A percentile compares a stretch with the other conserved stretches of the same genome.
Evolutionary conservation across 1,140 invertebrate species (phyloP).

Genomic region (Potamilus streckersoni): DNA sequence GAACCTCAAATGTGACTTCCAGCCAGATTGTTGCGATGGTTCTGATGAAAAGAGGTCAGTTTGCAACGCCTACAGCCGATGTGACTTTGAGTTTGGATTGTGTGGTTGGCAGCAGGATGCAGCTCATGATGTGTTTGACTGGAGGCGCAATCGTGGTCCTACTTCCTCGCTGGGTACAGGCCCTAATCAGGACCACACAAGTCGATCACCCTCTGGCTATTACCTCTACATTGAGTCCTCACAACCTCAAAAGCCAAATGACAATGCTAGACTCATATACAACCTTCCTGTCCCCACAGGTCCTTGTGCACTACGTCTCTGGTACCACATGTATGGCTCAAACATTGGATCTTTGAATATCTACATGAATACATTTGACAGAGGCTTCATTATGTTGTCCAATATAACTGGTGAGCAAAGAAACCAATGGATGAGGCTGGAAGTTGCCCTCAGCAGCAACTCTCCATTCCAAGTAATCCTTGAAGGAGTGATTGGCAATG

Average conservation of each 20-base stretch:
- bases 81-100: constrained; percentile 55
- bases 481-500: constrained; percentile 76
- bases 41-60: constrained; percentile 46
- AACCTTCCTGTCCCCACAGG: constrained; percentile 28
- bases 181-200: constrained; percentile 56
- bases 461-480: constrained; percentile 53
- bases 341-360: constrained; percentile 52
- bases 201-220: constrained; percentile 43
- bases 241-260: constrained; percentile 42
- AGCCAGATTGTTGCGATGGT: constrained; percentile 60
- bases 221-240: constrained; percentile 63
- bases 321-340: constrained; percentile 82
- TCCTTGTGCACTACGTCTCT: constrained; percentile 71
- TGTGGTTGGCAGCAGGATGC: constrained; percentile 55
- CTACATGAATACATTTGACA: constrained; percentile 34
- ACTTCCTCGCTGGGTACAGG: constrained; percentile 52
- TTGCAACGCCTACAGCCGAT: constrained; percentile 46
- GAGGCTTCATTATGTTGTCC: constrained; percentile 26
- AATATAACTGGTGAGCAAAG: constrained; percentile 44
- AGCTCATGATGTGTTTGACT: constrained; percentile 56
- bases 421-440: constrained; percentile 46
- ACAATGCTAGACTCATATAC: constrained; percentile 45
- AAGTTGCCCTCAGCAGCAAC: constrained; percentile 30
- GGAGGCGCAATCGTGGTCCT: constrained; percentile 47
- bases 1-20: constrained; percentile 52